Conservation (phyloP, 1,140 invertebrate genomes). For the Sipha flava region DNA sequence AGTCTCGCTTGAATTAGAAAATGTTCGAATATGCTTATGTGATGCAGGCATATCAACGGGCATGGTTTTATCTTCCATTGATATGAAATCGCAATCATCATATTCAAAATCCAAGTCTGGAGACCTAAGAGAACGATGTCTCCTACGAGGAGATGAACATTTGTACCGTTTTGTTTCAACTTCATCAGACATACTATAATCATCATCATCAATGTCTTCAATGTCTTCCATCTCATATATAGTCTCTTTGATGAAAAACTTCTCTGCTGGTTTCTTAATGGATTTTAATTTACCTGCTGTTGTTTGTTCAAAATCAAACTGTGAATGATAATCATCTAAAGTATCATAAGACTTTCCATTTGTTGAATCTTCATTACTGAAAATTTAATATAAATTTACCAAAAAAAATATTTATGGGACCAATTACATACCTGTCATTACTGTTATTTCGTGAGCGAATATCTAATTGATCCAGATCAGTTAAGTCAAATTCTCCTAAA, state of each 20-base stretch:
- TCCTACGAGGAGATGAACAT: background rate
- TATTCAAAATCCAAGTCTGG: background rate
- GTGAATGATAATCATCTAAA: background rate
- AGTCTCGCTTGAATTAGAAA: conserved; percentile 6
- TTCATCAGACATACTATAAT: background rate
- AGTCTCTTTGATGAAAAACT: conserved; percentile 13
- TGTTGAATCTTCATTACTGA: conserved; percentile 12
- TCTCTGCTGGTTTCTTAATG: background rate
- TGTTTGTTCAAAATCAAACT: background rate
- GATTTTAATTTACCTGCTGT: background rate
- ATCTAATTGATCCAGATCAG: conserved; percentile 48
- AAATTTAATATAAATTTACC: background rate
- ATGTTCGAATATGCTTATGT: background rate
- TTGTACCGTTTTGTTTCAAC: conserved; percentile 17
- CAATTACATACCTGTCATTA: conserved; percentile 43
- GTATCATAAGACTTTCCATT: background rate
- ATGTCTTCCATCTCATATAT: conserved; percentile 16
- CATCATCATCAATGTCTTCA: background rate
- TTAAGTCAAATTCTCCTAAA: conserved; percentile 33
- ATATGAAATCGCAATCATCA: background rate
- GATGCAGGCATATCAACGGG: background rate
- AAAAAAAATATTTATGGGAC: background rate
- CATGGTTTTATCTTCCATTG: background rate
- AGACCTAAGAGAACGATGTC: background rate
- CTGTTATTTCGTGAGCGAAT: conserved; percentile 49